Conservation (phyloP, 2,113 vertebrate genomes). For the Aleadryas rufinucha region DNA sequence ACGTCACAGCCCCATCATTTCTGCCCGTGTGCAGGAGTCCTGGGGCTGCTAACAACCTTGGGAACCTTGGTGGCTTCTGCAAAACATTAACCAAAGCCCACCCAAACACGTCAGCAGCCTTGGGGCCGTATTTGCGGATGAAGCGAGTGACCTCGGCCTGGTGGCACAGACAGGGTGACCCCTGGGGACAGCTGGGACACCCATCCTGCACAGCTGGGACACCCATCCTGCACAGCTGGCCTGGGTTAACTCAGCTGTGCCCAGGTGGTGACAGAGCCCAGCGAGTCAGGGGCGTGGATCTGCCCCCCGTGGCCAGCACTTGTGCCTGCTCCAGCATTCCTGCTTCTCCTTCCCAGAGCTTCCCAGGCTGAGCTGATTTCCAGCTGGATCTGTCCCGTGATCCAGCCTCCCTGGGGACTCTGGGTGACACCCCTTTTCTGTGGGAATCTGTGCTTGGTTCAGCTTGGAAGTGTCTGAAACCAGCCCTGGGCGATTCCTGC, state of each 20-base stretch:
- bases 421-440: background rate
- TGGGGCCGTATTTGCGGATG: background rate
- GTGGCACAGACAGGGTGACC: background rate
- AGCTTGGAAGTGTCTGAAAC: too few relatives aligned
- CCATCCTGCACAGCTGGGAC: accelerated
- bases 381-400: background rate
- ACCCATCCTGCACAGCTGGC: accelerated
- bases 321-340: background rate
- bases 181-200: background rate
- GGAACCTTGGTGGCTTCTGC: background rate
- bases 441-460: background rate
- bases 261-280: background rate
- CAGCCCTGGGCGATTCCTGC: background rate
- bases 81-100: conserved; percentile 11
- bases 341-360: background rate
- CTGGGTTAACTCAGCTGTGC: background rate
- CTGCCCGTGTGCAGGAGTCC: accelerated
- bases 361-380: background rate
- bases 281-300: accelerated
- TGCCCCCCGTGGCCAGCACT: accelerated
- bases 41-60: background rate
- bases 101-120: background rate
- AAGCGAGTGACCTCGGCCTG: background rate
- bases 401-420: background rate
- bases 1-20: accelerated